Conservation (phyloP, 2,888 invertebrate species). For the Eristalis intricaria region DNA sequence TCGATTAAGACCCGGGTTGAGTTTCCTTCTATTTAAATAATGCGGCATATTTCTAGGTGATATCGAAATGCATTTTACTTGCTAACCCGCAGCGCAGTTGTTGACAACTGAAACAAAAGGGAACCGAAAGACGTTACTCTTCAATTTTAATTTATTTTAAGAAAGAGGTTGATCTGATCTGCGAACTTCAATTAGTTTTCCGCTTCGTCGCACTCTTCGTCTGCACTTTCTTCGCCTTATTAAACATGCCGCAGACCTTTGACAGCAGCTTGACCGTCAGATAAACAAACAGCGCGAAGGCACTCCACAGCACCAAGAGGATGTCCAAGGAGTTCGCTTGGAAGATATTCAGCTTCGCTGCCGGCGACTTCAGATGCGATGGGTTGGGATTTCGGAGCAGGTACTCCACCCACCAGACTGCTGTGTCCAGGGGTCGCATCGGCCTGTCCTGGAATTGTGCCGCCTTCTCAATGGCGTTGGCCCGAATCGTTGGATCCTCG, state of each 20-base stretch:
- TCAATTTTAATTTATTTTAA: no score
- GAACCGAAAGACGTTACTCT: no score
- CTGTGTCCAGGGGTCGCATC: conserved; percentile 83
- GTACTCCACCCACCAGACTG: conserved; percentile 85
- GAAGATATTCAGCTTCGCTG: conserved; percentile 81
- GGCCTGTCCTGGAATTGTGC: conserved; percentile 82
- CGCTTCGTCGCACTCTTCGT: not conserved
- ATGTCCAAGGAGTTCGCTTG: conserved; percentile 81
- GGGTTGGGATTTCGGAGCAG: conserved; percentile 83
- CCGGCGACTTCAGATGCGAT: conserved; percentile 81
- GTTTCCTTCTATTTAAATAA: no score
- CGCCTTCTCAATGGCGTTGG: conserved; percentile 79
- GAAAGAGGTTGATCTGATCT: no score
- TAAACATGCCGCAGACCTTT: not conserved
- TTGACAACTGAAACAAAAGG: no score
- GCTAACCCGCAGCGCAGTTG: no score
- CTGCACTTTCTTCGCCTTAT: not conserved
- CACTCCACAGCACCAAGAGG: conserved; percentile 34
- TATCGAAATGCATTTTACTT: no score
- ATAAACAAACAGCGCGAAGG: not conserved
- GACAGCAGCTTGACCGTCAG: conserved; percentile 15
- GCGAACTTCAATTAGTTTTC: not conserved
- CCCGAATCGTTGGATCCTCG: conserved; percentile 52
- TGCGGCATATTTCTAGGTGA: no score
- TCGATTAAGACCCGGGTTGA: no score